These are phyloP conservation scores for Halictus rubicundus DNA, from an alignment of 1,140 invertebrate species.

Conservation along the genomic window DNA sequence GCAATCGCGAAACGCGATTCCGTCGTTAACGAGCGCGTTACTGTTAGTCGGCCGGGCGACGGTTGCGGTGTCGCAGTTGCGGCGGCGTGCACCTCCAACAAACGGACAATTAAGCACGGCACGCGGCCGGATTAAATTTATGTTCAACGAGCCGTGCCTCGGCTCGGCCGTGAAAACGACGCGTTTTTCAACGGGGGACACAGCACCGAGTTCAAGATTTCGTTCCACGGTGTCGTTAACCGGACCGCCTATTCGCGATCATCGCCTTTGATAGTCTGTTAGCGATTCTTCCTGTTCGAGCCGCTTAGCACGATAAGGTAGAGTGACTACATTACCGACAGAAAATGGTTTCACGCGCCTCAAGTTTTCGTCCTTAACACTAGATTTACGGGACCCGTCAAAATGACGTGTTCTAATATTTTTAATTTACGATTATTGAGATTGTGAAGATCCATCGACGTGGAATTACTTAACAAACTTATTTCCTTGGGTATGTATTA, in stretches of 20 bases:
- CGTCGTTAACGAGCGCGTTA: constrained; percentile 49
- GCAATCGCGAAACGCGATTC: constrained; percentile 47
- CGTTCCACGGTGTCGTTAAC: neutral
- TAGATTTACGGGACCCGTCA: too few species aligned
- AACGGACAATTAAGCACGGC: constrained; percentile 41
- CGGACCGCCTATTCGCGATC: neutral
- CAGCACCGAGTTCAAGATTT: neutral
- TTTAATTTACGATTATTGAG: too few species aligned
- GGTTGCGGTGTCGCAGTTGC: constrained; percentile 16
- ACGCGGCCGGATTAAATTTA: constrained; percentile 36
- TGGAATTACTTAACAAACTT: too few species aligned
- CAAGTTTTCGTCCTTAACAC: too few species aligned
- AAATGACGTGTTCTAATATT: too few species aligned
- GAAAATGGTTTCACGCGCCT: too few species aligned
- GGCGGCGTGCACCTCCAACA: constrained; percentile 18
- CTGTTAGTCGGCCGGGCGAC: neutral
- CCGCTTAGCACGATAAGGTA: too few species aligned
- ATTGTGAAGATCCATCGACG: too few species aligned
- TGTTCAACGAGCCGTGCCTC: constrained; percentile 5
- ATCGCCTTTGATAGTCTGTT: neutral
- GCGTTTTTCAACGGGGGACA: neutral
- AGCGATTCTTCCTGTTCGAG: neutral
- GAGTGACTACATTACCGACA: too few species aligned
- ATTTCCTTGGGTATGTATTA: too few species aligned
- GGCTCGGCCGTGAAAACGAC: neutral